Base-by-base conservation (phyloP, 30 jellyfish, hydroid and myxozoan genomes). In the Turritopsis dohrnii region DNA sequence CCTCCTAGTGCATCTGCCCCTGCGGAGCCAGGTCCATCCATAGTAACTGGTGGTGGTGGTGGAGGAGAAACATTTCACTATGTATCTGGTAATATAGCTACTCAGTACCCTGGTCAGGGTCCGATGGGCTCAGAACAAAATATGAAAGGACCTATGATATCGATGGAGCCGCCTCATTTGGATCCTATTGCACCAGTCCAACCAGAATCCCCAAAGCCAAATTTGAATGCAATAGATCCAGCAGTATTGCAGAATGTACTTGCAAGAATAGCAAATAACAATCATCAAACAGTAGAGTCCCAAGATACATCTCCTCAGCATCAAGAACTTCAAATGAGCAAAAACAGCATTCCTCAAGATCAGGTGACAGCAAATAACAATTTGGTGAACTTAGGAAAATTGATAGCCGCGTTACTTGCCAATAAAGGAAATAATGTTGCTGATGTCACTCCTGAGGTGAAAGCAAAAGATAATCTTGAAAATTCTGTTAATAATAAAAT, bases 21-120 rank as follows among this genome's bases (percentile, higher is more conserved):
- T 16, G 85, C 88, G 0, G 84, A 84, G 20, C 74, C 71, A n/a
- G 71, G 80, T 18, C 89, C 90, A 72, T 83, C 84, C 28, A 82
- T 81, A 8, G 96, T 77, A 25, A 29, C 23, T 3, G 88, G 79
- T 21, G 93, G 83, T 22, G 87, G 84, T 16, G 84, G 85, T 4
- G 90, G 83, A 27, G 86, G 83, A 0, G 86, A 29, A 22, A 22
- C 60, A 17, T 16, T 18, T 29, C 54, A 17, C 21, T 26, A 80
- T 24, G 94, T 81, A 29, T 60, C 90, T 7, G 79, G 81, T 23
- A 88, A 84, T 80, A 87, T 91, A 1, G 98, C 88, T 83, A 28
- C 89, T 0, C 96, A 93, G 65, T 93, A 93, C 69, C 88, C 98
- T 53, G 98, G 98, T 17, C 89, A 84, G 85, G 98, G 98, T 5